Conservation (phyloP, 2,797 vertebrate genomes). For the Galagoides demidoff region DNA sequence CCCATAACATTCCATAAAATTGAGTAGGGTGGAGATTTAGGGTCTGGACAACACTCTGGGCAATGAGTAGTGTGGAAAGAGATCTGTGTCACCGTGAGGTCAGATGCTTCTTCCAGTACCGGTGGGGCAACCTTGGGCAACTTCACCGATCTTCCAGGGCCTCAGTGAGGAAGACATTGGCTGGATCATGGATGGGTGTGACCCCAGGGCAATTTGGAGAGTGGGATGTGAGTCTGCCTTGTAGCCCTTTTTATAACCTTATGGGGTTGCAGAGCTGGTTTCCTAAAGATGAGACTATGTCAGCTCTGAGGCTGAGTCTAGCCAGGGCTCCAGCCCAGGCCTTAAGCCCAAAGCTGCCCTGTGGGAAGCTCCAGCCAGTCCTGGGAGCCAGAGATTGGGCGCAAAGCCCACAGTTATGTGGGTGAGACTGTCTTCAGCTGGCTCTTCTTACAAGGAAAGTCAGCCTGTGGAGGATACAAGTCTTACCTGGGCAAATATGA, state of each 20-base stretch:
- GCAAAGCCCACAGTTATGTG: background rate
- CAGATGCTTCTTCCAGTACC: background rate
- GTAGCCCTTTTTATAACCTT: background rate
- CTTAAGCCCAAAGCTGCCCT: background rate
- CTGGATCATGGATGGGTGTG: background rate
- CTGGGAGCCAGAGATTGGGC: background rate
- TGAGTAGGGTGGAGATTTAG: background rate
- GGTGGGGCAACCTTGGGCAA: too few species aligned
- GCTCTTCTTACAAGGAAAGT: background rate
- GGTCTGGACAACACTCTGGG: background rate
- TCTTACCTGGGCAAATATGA: background rate
- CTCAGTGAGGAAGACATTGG: background rate
- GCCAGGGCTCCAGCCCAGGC: background rate
- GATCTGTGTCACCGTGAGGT: background rate
- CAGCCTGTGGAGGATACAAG: too few species aligned
- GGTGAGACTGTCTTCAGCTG: background rate
- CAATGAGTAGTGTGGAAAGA: background rate
- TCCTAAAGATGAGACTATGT: background rate
- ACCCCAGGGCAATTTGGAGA: background rate
- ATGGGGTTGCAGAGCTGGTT: background rate
- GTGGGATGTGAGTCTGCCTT: too few species aligned
- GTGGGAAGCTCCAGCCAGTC: rapidly evolving
- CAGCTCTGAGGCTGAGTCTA: background rate
- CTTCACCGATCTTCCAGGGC: background rate
- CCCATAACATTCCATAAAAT: rapidly evolving